Percentiles rank a stretch among this genome's conserved stretches.
phyloP scores from a whole-genome alignment of 1,140 invertebrate genomes.

The Vanessa tameamea region DNA sequence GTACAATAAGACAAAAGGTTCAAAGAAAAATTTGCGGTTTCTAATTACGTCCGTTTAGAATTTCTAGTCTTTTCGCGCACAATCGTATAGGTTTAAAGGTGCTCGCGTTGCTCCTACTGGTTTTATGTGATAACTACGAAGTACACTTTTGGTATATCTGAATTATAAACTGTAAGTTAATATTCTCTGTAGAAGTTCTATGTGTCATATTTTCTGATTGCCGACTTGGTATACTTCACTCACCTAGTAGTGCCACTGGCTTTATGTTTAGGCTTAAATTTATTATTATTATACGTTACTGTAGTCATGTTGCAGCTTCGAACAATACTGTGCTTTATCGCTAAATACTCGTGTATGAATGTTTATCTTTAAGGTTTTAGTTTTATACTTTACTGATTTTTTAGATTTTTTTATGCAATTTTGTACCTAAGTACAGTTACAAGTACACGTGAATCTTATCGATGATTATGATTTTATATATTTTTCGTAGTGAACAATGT shows the following conservation, averaged over 20 bases:
- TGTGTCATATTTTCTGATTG: conserved; percentile 75
- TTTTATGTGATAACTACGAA: conserved; percentile 70
- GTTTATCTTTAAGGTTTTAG: conserved; percentile 70
- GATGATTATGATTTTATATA: conserved; percentile 62
- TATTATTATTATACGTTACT: conserved; percentile 58
- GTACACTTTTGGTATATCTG: conserved; percentile 58
- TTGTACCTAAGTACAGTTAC: conserved; percentile 74
- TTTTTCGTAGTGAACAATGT: conserved; percentile 49
- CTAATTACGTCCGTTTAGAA: conserved; percentile 43
- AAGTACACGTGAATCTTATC: conserved; percentile 77
- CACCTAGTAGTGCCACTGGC: conserved; percentile 76
- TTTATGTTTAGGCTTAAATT: conserved; percentile 67
- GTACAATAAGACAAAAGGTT: conserved; percentile 22
- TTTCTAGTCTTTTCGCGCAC: conserved; percentile 78
- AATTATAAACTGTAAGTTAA: conserved; percentile 54
- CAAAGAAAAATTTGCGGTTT: conserved; percentile 11
- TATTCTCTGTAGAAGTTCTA: conserved; percentile 52
- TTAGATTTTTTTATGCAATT: conserved; percentile 68
- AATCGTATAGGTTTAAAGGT: conserved; percentile 70
- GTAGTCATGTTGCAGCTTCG: conserved; percentile 79
- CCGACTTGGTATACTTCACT: conserved; percentile 55
- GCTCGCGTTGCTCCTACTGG: conserved; percentile 62
- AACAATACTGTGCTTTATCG: conserved; percentile 78
- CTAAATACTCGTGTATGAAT: conserved; percentile 79
- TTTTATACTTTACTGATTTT: conserved; percentile 65